Evolutionary conservation across 23 tunicate genomes (phyloP).

Genomic region (Trididemnum nubilum): DNA sequence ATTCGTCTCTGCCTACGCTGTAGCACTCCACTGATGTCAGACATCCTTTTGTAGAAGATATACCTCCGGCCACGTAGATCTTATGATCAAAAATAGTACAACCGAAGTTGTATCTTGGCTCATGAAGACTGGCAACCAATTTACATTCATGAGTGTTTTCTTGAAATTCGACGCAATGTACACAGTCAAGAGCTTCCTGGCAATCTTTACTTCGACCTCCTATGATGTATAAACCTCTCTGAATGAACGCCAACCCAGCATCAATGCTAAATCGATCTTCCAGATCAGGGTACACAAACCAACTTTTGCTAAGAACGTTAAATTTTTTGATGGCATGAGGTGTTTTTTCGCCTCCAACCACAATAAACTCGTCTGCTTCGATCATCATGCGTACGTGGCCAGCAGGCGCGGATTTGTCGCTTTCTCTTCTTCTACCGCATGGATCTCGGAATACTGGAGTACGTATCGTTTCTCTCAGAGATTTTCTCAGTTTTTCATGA

Average conservation of each 20-base stretch:
- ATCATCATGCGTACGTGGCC: background rate
- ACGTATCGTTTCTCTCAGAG: background rate
- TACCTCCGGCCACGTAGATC: constrained; percentile 22
- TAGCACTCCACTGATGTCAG: constrained; percentile 11
- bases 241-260: constrained; percentile 15
- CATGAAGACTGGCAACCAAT: background rate
- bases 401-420: background rate
- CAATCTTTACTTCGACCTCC: constrained; percentile 10
- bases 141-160: background rate
- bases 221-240: background rate
- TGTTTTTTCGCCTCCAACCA: constrained; percentile 11
- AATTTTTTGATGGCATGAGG: background rate
- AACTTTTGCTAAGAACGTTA: constrained; percentile 8
- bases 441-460: background rate
- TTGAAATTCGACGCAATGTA: background rate
- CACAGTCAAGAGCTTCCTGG: background rate
- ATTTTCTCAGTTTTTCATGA: background rate
- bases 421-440: too few relatives aligned
- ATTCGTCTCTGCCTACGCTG: constrained; percentile 19
- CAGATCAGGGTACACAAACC: background rate
- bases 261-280: background rate
- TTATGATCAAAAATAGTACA: constrained; percentile 12
- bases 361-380: constrained; percentile 19
- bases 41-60: background rate
- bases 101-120: constrained; percentile 21